Percentiles rank a stretch among this genome's conserved stretches.
Conservation (phyloP, 2,888 invertebrate genomes). For the Unio pictorum region DNA sequence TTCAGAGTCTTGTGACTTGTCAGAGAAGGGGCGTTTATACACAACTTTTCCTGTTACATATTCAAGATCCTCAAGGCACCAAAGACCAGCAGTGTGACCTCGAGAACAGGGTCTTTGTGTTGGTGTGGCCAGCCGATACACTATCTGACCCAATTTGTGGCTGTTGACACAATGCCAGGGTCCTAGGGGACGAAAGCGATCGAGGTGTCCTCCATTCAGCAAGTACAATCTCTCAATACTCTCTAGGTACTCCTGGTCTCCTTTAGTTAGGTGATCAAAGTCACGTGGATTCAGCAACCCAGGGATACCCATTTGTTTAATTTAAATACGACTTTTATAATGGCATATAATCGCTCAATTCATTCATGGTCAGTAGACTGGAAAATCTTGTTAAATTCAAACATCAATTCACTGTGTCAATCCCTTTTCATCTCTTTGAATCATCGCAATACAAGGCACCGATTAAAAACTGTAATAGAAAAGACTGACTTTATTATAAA, state of each 20-base stretch:
- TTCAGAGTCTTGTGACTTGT: no score
- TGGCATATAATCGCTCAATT: no score
- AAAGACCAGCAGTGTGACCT: slow-evolving; percentile 39
- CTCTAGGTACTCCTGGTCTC: slow-evolving; percentile 32
- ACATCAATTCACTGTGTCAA: no score
- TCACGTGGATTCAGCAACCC: slow-evolving; percentile 25
- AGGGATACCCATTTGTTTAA: no score
- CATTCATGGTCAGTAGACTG: no score
- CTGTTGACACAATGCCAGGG: slow-evolving; percentile 49
- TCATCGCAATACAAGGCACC: no score
- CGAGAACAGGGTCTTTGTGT: slow-evolving; percentile 37
- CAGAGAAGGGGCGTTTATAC: no score
- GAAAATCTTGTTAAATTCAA: no score
- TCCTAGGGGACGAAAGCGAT: slow-evolving; percentile 43
- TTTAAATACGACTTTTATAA: no score
- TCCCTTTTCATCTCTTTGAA: no score
- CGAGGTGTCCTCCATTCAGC: slow-evolving; percentile 40
- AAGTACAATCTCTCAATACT: slow-evolving; percentile 30
- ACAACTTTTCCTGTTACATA: slow-evolving; percentile 24
- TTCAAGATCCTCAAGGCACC: slow-evolving; percentile 44
- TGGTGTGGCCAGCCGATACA: slow-evolving; percentile 39
- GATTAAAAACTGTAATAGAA: no score
- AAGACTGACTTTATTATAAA: no score
- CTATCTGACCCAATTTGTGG: slow-evolving; percentile 32
- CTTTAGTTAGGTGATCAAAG: slow-evolving; percentile 38